phyloP scores from a whole-genome alignment of 1,140 invertebrate genomes.

The Copidosoma floridanum region DNA sequence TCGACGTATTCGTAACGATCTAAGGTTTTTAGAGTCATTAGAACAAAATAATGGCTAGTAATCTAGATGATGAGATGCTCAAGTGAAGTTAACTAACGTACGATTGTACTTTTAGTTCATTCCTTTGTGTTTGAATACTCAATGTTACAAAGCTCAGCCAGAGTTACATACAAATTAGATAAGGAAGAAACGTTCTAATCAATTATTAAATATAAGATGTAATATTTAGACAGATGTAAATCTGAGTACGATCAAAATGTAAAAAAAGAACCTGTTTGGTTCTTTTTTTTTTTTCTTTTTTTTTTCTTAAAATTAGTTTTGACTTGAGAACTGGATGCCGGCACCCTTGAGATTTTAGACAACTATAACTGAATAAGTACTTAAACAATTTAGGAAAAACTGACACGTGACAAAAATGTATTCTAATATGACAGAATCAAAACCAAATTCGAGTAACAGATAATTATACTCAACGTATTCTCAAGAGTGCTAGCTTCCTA shows the following conservation, averaged over 20 bases:
- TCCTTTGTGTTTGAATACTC: conserved; percentile 1
- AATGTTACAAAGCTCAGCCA: background rate
- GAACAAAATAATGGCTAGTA: background rate
- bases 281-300: too few species aligned
- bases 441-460: too few species aligned
- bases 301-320: too few species aligned
- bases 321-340: background rate
- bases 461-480: too few species aligned
- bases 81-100: background rate
- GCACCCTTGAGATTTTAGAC: conserved; percentile 1
- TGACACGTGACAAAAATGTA: too few species aligned
- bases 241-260: conserved; percentile 21
- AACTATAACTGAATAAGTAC: too few species aligned
- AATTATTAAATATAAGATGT: background rate
- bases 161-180: background rate
- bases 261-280: background rate
- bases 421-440: too few species aligned
- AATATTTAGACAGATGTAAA: conserved; percentile 9
- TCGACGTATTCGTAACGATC: conserved; percentile 4
- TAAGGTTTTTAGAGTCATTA: conserved; percentile 6
- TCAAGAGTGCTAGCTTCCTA: conserved; percentile 10
- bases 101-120: background rate
- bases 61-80: background rate
- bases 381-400: too few species aligned
- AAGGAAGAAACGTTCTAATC: background rate